phyloP scores from a whole-genome alignment of 2,113 vertebrate species.

The Prolemur simus region DNA sequence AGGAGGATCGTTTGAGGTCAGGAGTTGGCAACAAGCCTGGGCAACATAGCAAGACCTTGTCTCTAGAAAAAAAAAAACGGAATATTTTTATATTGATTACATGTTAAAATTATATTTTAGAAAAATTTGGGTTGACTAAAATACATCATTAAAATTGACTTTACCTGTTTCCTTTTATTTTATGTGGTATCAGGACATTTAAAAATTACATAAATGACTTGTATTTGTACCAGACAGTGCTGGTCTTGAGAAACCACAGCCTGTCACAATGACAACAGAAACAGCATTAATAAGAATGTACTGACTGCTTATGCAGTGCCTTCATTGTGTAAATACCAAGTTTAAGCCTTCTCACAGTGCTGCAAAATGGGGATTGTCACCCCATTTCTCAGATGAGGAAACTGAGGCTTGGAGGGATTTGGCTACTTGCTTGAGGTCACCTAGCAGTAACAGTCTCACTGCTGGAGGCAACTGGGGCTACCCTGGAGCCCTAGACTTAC shows the following conservation, averaged over 20 bases:
- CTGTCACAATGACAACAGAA: neutral
- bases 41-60: neutral
- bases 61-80: neutral
- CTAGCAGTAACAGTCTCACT: too few species aligned
- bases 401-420: neutral
- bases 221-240: neutral
- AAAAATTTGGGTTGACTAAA: neutral
- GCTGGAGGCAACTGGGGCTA: neutral
- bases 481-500: neutral
- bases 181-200: neutral
- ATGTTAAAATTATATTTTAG: neutral
- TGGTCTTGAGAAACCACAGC: neutral
- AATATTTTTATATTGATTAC: neutral
- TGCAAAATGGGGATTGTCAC: neutral
- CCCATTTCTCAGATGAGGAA: neutral
- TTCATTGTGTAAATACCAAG: neutral
- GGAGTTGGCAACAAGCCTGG: neutral
- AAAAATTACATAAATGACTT: neutral
- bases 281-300: neutral
- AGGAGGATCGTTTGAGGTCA: neutral
- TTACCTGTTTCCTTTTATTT: neutral
- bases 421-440: neutral
- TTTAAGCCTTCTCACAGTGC: neutral
- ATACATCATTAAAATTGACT: neutral
- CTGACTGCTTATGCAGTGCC: neutral